phyloP scores from a whole-genome alignment of 2,797 vertebrate genomes.

The Todus mexicanus region DNA sequence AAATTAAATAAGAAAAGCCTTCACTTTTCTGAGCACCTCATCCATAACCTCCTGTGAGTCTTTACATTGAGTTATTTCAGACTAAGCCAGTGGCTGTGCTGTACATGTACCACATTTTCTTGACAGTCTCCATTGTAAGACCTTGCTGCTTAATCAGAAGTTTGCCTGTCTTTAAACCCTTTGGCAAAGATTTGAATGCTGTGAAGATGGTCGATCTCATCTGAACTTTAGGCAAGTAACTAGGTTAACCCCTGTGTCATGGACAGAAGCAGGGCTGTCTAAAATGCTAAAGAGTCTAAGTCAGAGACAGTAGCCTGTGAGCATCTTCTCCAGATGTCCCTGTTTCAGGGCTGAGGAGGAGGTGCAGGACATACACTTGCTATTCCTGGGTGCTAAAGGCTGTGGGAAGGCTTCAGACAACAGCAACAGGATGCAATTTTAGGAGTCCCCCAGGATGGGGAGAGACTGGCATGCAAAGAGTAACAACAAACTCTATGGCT shows the following conservation, averaged over 20 bases:
- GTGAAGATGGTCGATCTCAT: neutral
- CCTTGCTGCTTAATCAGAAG: neutral
- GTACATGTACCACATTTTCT: neutral
- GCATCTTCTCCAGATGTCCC: neutral
- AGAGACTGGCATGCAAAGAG: neutral
- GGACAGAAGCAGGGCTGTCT: neutral
- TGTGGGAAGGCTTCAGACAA: neutral
- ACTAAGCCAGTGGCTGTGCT: neutral
- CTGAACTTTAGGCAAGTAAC: neutral
- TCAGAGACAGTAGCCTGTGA: neutral
- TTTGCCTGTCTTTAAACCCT: neutral
- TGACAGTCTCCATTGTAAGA: neutral
- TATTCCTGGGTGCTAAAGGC: neutral
- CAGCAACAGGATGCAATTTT: neutral
- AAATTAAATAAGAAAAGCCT: neutral
- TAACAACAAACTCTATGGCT: neutral
- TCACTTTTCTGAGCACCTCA: neutral
- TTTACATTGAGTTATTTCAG: neutral
- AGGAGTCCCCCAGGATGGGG: neutral
- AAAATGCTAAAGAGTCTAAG: neutral
- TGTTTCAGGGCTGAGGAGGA: neutral
- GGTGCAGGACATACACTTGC: neutral
- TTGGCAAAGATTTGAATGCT: neutral
- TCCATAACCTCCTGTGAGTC: neutral
- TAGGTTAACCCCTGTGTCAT: neutral